Percentiles rank a stretch among this genome's conserved stretches.
These are phyloP conservation scores for Synergus laeviventris DNA, from an alignment of 2,888 invertebrate genomes.

Conservation along the genomic window DNA sequence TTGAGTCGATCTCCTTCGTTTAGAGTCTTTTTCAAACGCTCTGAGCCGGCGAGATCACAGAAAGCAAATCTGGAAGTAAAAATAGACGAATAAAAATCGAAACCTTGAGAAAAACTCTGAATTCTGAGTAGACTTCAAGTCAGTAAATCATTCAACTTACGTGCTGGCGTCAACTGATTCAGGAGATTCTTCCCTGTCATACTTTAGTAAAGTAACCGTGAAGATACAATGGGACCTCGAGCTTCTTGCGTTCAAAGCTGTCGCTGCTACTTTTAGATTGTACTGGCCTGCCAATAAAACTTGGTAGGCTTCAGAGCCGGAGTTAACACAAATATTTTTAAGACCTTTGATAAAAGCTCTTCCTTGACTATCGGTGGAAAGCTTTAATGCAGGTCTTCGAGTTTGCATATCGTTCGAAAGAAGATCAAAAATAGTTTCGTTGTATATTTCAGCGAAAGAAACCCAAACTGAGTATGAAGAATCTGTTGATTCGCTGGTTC, in stretches of 20 bases:
- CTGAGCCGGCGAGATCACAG: conserved; percentile 96
- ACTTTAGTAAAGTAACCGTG: conserved; percentile 87
- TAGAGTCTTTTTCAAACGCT: conserved; percentile 88
- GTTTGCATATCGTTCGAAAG: conserved; percentile 77
- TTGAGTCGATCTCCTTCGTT: conserved; percentile 88
- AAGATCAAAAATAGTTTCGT: conserved; percentile 91
- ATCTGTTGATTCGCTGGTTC: conserved; percentile 58
- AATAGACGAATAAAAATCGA: conserved; percentile 40
- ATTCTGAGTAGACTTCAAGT: not conserved
- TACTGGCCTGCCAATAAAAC: conserved; percentile 89
- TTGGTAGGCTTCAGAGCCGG: conserved; percentile 90
- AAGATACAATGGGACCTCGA: conserved; percentile 96
- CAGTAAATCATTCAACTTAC: conserved; percentile 53
- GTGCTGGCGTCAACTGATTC: conserved; percentile 69
- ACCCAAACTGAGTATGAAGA: conserved; percentile 83
- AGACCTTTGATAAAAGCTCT: conserved; percentile 70
- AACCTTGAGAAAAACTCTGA: not conserved
- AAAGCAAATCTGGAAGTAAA: conserved; percentile 82
- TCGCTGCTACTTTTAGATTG: conserved; percentile 89
- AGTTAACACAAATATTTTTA: conserved; percentile 81
- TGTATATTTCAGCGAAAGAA: conserved; percentile 94
- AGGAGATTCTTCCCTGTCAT: conserved; percentile 68
- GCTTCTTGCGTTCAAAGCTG: conserved; percentile 89
- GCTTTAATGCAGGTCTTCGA: conserved; percentile 65
- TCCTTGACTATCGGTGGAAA: conserved; percentile 66